Evolutionary conservation across 2,888 invertebrate genomes (phyloP).

Genomic region (Ochropleura plecta): DNA sequence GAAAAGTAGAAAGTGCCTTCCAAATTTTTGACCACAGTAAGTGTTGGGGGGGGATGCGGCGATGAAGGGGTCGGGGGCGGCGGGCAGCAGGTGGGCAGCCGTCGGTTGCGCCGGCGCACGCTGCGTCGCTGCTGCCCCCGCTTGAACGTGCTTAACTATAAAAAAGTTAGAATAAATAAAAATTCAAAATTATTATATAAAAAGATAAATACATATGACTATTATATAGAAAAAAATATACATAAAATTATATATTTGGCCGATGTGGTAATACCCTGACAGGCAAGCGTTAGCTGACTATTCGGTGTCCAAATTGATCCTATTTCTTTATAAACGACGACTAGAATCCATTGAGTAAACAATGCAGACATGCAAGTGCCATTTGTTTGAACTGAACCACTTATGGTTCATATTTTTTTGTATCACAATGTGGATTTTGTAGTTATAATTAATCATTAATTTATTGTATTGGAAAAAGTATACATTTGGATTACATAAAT

Average conservation of each 20-base stretch:
- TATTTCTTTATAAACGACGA: slow-evolving; percentile 75
- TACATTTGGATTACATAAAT: slow-evolving; percentile 85
- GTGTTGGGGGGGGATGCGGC: slow-evolving; percentile 91
- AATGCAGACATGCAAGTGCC: slow-evolving; percentile 89
- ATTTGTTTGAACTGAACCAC: slow-evolving; percentile 85
- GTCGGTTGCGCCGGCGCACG: slow-evolving; percentile 18
- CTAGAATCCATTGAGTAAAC: slow-evolving; percentile 81
- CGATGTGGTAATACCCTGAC: slow-evolving; percentile 94
- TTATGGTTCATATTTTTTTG: slow-evolving; percentile 79
- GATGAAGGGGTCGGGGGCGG: slow-evolving; percentile 80
- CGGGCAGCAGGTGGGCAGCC: slow-evolving; percentile 60
- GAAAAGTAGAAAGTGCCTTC: slow-evolving; percentile 96
- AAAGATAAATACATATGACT: slow-evolving; percentile 89
- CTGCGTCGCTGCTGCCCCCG: slow-evolving; percentile 59
- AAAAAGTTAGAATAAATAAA: slow-evolving; percentile 87
- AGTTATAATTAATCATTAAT: slow-evolving; percentile 81
- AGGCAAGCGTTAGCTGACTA: slow-evolving; percentile 91
- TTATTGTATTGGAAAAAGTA: slow-evolving; percentile 83
- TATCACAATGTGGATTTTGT: slow-evolving; percentile 81
- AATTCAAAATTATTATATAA: slow-evolving; percentile 91
- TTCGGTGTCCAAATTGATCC: slow-evolving; percentile 89
- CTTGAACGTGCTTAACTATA: slow-evolving; percentile 87
- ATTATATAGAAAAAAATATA: slow-evolving; percentile 90
- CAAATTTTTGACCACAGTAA: slow-evolving; percentile 92
- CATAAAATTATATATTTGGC: slow-evolving; percentile 89